These are phyloP conservation scores for Cavia aperea DNA, from an alignment of 2,113 vertebrate genomes.

Conservation along the genomic window DNA sequence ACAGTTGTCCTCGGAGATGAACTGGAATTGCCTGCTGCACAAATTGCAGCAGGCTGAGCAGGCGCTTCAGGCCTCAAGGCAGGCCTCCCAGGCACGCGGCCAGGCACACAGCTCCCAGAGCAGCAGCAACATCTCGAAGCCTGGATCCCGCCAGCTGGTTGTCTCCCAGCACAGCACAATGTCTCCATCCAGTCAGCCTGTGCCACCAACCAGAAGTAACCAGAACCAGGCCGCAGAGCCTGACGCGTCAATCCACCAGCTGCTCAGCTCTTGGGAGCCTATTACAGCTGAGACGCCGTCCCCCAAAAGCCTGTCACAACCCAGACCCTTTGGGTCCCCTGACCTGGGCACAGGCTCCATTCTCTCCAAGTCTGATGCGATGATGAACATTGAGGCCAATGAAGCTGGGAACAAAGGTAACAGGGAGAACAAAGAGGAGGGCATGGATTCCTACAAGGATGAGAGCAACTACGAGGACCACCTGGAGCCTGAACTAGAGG, in stretches of 20 bases:
- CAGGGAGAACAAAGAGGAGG: not conserved
- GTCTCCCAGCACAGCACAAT: not conserved
- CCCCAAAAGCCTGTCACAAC: accelerated
- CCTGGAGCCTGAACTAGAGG: not conserved
- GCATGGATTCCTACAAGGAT: not conserved
- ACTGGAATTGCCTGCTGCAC: conserved; percentile 48
- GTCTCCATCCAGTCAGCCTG: accelerated
- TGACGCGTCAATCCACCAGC: not conserved
- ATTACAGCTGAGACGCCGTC: not conserved
- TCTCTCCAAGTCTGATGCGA: not conserved
- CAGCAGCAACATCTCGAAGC: not conserved
- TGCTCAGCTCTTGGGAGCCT: not conserved
- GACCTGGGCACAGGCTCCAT: accelerated
- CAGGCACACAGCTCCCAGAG: not conserved
- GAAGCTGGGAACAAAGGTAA: accelerated
- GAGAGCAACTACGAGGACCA: not conserved
- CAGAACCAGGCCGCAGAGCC: not conserved
- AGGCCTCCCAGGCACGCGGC: accelerated
- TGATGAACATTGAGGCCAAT: accelerated
- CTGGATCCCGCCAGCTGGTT: not conserved
- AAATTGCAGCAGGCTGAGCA: conserved; percentile 18
- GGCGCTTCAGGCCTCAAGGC: not conserved
- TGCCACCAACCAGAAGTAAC: accelerated
- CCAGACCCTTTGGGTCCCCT: not conserved
- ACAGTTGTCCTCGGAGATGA: conserved; percentile 33